Conservation (phyloP, 2,888 invertebrate species). For the Nemoura dubitans region DNA sequence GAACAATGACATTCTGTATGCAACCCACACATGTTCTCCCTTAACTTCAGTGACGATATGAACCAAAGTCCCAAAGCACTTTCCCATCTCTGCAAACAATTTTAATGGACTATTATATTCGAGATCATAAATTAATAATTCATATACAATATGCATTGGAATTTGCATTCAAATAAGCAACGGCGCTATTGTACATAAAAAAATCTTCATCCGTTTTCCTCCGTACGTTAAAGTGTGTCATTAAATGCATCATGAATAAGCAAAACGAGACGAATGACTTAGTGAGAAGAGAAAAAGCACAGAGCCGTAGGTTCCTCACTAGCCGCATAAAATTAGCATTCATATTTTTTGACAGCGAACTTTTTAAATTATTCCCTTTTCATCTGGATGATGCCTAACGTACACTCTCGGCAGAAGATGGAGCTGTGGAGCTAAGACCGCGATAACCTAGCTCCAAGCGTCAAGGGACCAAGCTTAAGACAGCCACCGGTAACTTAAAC, state of each 20-base stretch:
- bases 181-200: not conserved
- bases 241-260: conserved; percentile 12
- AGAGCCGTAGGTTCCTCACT: not conserved
- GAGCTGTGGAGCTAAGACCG: not conserved
- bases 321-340: not conserved
- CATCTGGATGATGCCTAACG: not conserved
- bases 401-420: not conserved
- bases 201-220: not conserved
- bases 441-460: not conserved
- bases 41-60: no score
- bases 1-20: no score
- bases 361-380: not conserved
- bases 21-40: no score
- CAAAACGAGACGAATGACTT: conserved; percentile 7
- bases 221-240: not conserved
- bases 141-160: not conserved
- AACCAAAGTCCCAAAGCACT: not conserved
- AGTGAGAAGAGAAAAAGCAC: not conserved
- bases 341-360: conserved; percentile 4
- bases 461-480: not conserved
- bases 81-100: not conserved
- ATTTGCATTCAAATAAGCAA: not conserved
- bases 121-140: not conserved
- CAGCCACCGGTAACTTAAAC: not conserved
- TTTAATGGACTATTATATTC: not conserved